Base-by-base conservation (phyloP, 2,113 vertebrate genomes). In the Bettongia penicillata region DNA sequence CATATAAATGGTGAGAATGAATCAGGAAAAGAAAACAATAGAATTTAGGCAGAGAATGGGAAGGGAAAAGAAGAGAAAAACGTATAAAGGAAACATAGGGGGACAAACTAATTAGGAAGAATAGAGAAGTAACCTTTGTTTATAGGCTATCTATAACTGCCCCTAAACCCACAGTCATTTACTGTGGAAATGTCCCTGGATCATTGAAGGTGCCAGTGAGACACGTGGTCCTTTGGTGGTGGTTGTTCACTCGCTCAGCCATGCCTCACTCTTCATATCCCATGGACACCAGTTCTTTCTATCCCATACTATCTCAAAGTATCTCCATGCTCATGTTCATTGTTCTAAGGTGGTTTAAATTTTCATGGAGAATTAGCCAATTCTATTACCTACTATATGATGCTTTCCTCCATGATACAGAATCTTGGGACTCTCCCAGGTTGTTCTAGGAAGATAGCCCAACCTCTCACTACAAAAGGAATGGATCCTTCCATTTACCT, bases 401-500 rank as follows among this genome's bases (percentile, higher is more conserved):
- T 43, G 37, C n/a, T 84, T 84, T 43, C 22, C n/a, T 84, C 68
- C n/a, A 43, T 22, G 19, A 43, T 43, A n/a, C 19, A 84, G 68
- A 23, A 43, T 84, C 16, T 84, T 84, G 19, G 68, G 43, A 43
- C n/a, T 84, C 7, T 43, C n/a, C 37, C 16, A 43, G 19, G 19
- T 7, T 84, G 68, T 43, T 84, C 19, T 43, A 31, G 19, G n/a
- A 84, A 84, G n/a, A 43, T 23, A 43, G 19, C 7, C 37, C 37
- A 77, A n/a, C 68, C 37, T 77, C 37, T n/a, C 37, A n/a, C 14
- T 77, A n/a, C 37, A n/a, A 91, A 49, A 12, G 52, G 89, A 49
- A 89, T 22, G 5, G 11, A 23, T n/a, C 31, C 0, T 90, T 50
- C 25, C 0, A 16, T 31, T 50, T 31, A 0, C n/a, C 0, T 12